Base-by-base conservation (phyloP, 2,888 invertebrate species). In the Druceiella hillmani region DNA sequence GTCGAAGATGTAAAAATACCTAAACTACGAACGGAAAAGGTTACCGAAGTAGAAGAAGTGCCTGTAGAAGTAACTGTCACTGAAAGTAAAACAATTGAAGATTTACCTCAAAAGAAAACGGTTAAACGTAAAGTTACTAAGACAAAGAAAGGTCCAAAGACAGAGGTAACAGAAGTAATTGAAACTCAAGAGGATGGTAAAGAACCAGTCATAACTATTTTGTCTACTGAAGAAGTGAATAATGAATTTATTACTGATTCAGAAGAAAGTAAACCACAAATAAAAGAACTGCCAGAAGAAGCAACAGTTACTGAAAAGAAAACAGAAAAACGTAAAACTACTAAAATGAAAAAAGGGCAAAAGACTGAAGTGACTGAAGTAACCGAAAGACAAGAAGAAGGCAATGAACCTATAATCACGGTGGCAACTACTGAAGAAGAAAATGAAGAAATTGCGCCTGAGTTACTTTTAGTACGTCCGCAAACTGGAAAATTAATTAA, bases 371-470 rank as follows among this genome's bases (percentile, higher is more conserved):
- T 7, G n/a, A 20, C n/a, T n/a, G n/a, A 29, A 14, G 14, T 29
- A 29, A 29, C 29, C n/a, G 9, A 12, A 4, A 29, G 13, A 14
- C 29, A 29, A 29, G 15, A 29, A 11, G 29, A 29, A 4, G 38
- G 29, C 14, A 25, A 43, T 30, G 54, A 52, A 38, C 56, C 54
- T 37, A 52, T 51, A 2, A 46, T 50, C 5, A 58, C 47, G 14
- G 43, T 53, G 43, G 53, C 55, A 50, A 27, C 58, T 9, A 57
- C 57, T 36, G 52, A 54, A 22, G 51, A 53, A 49, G 46, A 44
- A 36, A 50, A 28, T 24, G 44, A 52, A 2, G 55, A 40, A 34
- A 38, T 46, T 40, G 13, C 50, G 16, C 53, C 56, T 45, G 40
- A 49, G 40, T 45, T 49, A 37, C 12, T 35, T 47, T 37, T 40